Base-by-base conservation (phyloP, 2,888 invertebrate species). In the Drosophila anomalata region DNA sequence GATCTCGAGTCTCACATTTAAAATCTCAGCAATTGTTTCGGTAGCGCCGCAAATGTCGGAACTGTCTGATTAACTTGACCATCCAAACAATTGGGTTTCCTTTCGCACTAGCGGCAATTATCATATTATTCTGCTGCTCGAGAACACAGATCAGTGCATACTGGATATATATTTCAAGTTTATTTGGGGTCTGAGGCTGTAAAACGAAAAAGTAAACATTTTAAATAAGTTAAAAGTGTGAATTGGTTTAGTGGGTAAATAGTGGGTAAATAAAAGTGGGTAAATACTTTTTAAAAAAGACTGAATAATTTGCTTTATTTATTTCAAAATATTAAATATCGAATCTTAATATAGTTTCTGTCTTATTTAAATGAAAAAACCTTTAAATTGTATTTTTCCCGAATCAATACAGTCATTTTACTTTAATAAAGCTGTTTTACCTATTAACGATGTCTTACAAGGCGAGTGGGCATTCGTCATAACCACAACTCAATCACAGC, bases 61-160 rank as follows among this genome's bases (percentile, higher is more conserved):
- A 41, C 39, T 20, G 65, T 47, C 67, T 65, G 67, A 65, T 65
- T 66, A 65, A 65, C 65, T 65, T 66, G 65, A 65, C 65, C 65
- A 66, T 65, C 67, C 31, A 26, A 58, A 63, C 58, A 78, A 76
- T 68, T 69, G 41, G 51, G 47, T 63, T 62, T 67, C 68, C 60
- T 60, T 63, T 66, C 53, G 53, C 71, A 74, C 62, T 79, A 41
- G 56, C 7, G 36, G 57, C 53, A 65, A 31, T 75, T 76, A 62
- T 57, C 60, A 77, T 59, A 29, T 9, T 36, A 67, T 69, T 60
- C 50, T 57, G 57, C n/a, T 54, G 54, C 22, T 46, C 46, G 53
- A 39, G 44, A 66, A 22, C 42, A 17, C 42, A 60, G 46, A 46
- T 62, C 48, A 11, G 31, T 58, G 17, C 31, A 58, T 22, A 50